Evolutionary conservation across 2,888 invertebrate species (phyloP), one percentile per base, ranked within the genome.

Genomic region (Prostheceraeus crozeri): DNA sequence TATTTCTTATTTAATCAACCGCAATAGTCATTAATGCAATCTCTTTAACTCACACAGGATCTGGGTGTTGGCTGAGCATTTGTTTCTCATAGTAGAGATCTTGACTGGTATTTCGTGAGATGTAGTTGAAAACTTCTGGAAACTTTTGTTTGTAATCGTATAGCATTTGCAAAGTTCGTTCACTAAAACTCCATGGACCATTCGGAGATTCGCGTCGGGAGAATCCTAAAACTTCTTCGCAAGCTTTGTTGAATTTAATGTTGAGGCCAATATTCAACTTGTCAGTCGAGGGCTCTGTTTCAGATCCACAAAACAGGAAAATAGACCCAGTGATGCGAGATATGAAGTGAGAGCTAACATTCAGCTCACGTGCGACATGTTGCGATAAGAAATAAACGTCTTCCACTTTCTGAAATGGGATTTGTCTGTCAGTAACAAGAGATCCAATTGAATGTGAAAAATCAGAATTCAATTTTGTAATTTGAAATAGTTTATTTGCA

Each of bases 261-360:
- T 90, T 88, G 46, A 96, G 80, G 0, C 94, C 96, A 27, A 94
- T 81, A 72, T 93, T 93, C 14, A 84, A 74, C 64, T 40, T 40
- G n/a, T 14, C 8, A 0, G 67, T 64, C 10, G 66, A 57, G 16
- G 66, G 66, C 2, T 60, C 59, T 6, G 64, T 62, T 14, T 62
- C 62, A 4, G 64, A 59, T 8, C 69, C 68, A 3, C 66, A 64
- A n/a, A 67, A 64, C 21, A 91, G 81, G 63, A 84, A 82, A 53
- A 94, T 81, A 0, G 85, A 83, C 1, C 91, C 91, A 0, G 93
- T 93, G 57, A 96, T 81, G 6, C 89, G 83, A 0, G 88, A 85
- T 63, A 94, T 75, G 68, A 89, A 78, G 67, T 84, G 82, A 0
- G 82, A 72, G 30, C 82, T 82, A 67, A 91, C 69, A 1, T 77